Evolutionary conservation across 2,113 vertebrate species (phyloP).

Genomic region (Saimiri boliviensis): DNA sequence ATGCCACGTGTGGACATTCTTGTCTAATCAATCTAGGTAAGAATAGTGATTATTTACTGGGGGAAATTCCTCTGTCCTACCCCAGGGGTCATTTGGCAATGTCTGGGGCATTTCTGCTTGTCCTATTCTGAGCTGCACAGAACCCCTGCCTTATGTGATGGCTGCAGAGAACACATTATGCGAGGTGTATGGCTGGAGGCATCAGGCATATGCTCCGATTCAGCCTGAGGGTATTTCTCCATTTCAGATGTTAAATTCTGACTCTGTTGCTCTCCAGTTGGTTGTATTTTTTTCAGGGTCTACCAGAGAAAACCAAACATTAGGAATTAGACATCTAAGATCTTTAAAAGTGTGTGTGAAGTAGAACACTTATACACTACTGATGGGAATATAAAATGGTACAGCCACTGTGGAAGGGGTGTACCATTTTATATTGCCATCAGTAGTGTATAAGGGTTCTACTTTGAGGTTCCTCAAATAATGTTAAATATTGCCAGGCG

Average conservation of each 20-base stretch:
- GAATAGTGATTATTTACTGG: neutral
- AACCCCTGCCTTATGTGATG: neutral
- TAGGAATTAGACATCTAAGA: slow-evolving; percentile 19
- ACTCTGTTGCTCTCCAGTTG: neutral
- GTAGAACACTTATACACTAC: neutral
- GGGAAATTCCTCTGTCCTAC: neutral
- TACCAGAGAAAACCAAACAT: neutral
- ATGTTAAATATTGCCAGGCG: slow-evolving; percentile 26
- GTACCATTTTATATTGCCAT: no score
- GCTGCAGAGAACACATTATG: neutral
- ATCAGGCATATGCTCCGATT: neutral
- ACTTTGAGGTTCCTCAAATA: neutral
- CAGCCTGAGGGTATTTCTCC: neutral
- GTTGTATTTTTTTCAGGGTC: neutral
- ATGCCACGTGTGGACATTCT: neutral
- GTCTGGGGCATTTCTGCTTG: neutral
- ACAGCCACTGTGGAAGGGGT: neutral
- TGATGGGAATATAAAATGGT: neutral
- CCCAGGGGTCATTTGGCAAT: neutral
- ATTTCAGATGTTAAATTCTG: neutral
- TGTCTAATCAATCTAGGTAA: neutral
- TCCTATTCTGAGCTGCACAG: neutral
- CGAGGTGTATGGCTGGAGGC: neutral
- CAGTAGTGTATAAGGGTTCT: no score
- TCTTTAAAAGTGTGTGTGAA: slow-evolving; percentile 19